phyloP scores from a whole-genome alignment of 2,113 vertebrate species.

The Phylloscopus trochilus region DNA sequence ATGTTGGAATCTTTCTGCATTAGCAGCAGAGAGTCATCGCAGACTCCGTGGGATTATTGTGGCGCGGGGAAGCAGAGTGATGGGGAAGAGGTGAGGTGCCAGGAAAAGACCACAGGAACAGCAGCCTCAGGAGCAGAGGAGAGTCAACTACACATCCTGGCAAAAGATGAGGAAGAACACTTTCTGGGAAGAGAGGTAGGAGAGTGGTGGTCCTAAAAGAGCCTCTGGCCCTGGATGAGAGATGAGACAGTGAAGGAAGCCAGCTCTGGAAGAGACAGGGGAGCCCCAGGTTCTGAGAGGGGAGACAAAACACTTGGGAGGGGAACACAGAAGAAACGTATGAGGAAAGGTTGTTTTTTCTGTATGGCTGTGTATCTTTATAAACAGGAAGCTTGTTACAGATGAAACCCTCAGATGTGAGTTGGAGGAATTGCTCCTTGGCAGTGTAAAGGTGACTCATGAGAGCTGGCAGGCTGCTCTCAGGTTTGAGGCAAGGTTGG shows the following conservation, averaged over 20 bases:
- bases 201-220: neutral
- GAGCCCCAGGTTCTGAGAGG: neutral
- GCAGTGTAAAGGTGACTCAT: conserved; percentile 63
- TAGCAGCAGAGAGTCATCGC: conserved; percentile 51
- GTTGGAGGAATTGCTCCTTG: conserved; percentile 44
- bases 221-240: neutral
- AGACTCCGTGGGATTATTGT: conserved; percentile 8
- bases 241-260: neutral
- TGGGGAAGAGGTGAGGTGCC: neutral
- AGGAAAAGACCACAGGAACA: conserved; percentile 1
- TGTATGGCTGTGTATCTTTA: neutral
- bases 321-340: neutral
- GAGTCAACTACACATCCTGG: neutral
- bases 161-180: neutral
- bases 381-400: conserved; percentile 25
- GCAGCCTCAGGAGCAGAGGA: neutral
- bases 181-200: conserved; percentile 14
- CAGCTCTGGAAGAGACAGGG: neutral
- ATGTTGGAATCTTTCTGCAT: conserved; percentile 73
- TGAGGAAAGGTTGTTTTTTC: neutral
- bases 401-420: conserved; percentile 23
- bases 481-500: conserved; percentile 29
- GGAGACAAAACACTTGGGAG: neutral
- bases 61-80: conserved; percentile 12
- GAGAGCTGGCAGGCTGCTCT: conserved; percentile 21